Evolutionary conservation across 2,113 vertebrate species (phyloP), one percentile per base, ranked within the genome.

Genomic region (Halichoerus grypus): DNA sequence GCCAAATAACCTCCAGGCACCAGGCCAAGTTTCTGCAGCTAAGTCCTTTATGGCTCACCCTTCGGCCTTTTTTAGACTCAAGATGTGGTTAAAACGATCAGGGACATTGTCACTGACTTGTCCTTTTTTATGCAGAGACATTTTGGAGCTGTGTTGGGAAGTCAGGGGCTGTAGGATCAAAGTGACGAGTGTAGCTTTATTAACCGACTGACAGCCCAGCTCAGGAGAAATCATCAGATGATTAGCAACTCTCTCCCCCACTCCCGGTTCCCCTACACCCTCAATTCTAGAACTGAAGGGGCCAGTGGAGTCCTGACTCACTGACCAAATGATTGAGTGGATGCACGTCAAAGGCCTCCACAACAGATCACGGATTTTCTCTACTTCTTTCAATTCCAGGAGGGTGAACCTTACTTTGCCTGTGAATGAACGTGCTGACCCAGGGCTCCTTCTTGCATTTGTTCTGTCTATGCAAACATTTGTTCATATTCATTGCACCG

Each of bases 121-220:
- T 1, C 12, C 24, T 74, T 97, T 84, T 49, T 77, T 49, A 18
- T 11, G 81, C 3, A 61, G 88, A 89, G 42, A 39, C 6, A 53
- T 85, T 94, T 94, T 53, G 85, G 61, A 92, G n/a, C 61, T 74
- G 19, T 31, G 65, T 42, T 80, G 61, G 49, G 28, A 94, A 94
- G 19, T 71, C 24, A 81, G 28, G 33, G 15, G 24, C 36, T 24
- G 0, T 22, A 72, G 55, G 65, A 79, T 9, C 19, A 39, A 77
- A 79, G 26, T 49, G n/a, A 46, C 2, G 14, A 7, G 5, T 74
- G 16, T 19, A 63, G 33, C 18, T 80, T n/a, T 79, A 51, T 28
- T 94, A 53, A 69, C 39, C 5, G 76, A 28, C 36, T 9, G 51
- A 14, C 8, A 88, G 33, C 1, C 7, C 2, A 31, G 82, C 16